Conservation (phyloP, 2,113 vertebrate genomes). For the Pluvianellus socialis region DNA sequence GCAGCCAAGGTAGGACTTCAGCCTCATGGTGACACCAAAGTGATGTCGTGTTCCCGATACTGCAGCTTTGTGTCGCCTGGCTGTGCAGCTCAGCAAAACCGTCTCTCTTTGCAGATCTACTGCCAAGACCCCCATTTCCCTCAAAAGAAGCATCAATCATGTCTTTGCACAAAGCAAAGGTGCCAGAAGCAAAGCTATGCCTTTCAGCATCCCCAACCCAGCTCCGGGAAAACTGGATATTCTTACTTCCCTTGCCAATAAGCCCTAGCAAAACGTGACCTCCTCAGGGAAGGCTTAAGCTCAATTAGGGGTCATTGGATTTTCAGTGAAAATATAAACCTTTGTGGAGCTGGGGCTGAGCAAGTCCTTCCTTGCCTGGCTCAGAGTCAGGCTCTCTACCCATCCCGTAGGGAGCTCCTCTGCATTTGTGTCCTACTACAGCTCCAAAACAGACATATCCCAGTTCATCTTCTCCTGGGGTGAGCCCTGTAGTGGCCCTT, state of each 20-base stretch:
- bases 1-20: not conserved
- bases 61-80: rapidly evolving
- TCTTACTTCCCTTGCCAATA: not conserved
- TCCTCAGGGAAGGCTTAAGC: not conserved
- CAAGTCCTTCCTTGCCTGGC: not conserved
- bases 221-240: not conserved
- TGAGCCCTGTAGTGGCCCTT: not conserved
- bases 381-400: not conserved
- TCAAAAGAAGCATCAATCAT: rapidly evolving
- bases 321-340: not conserved
- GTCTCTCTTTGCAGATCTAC: not conserved
- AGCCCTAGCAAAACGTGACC: not conserved
- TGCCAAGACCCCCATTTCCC: not conserved
- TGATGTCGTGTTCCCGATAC: rapidly evolving
- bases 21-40: not conserved
- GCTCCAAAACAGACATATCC: not conserved
- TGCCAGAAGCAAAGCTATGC: not conserved
- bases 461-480: not conserved
- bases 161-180: not conserved
- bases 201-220: not conserved
- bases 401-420: not conserved
- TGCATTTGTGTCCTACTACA: not conserved
- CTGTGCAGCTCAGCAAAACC: rapidly evolving
- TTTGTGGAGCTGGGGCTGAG: not conserved
- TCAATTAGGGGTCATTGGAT: not conserved